Percentiles rank a stretch among this genome's conserved stretches.
phyloP scores from a whole-genome alignment of 2,888 invertebrate species.

The Rhagonycha lutea region DNA sequence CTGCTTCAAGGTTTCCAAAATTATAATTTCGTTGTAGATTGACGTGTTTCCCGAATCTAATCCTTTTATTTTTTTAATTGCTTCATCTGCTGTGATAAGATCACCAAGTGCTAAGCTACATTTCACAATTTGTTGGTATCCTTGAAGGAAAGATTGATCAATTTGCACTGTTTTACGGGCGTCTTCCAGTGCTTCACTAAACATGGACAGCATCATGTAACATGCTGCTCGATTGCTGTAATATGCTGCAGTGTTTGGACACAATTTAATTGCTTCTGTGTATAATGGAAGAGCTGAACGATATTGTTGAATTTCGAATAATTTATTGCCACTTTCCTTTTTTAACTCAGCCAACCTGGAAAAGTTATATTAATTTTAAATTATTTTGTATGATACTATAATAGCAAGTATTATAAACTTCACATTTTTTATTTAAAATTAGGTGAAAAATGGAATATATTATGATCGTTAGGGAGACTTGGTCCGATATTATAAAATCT shows the following conservation, averaged over 20 bases:
- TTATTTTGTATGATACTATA: too few species aligned
- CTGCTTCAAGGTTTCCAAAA: constrained; percentile 68
- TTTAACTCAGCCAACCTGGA: constrained; percentile 79
- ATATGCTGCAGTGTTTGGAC: constrained; percentile 82
- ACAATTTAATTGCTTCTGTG: constrained; percentile 85
- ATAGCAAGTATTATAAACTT: too few species aligned
- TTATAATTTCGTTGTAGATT: constrained; percentile 67
- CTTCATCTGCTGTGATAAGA: constrained; percentile 73
- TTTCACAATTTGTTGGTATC: constrained; percentile 79
- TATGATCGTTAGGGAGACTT: too few species aligned
- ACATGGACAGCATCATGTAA: constrained; percentile 85
- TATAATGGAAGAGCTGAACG: constrained; percentile 82
- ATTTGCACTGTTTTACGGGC: constrained; percentile 79
- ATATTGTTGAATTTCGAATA: constrained; percentile 88
- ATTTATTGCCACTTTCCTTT: constrained; percentile 86
- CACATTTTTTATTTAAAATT: too few species aligned
- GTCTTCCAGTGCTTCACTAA: constrained; percentile 81
- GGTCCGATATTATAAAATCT: too few species aligned
- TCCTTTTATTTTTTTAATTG: constrained; percentile 68
- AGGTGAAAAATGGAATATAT: too few species aligned
- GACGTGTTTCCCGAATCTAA: constrained; percentile 69
- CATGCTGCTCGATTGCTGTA: constrained; percentile 94
- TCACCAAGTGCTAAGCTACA: constrained; percentile 85
- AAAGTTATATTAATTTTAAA: neutral
- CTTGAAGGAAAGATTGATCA: constrained; percentile 80